Conservation (phyloP, 2,113 vertebrate genomes). For the Sterna hirundo region DNA sequence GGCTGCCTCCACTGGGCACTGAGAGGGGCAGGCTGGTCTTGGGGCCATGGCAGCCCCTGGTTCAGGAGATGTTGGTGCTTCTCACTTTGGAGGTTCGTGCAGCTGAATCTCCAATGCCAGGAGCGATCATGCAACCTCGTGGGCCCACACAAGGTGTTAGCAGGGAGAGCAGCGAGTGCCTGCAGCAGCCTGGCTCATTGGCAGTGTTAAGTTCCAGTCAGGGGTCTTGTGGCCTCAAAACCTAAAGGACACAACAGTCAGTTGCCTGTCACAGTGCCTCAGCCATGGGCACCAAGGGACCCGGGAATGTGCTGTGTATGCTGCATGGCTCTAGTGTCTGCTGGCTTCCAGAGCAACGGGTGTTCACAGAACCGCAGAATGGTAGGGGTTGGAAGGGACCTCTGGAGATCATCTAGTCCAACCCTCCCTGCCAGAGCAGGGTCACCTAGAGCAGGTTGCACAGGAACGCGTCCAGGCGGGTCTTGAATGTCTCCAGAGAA, state of each 20-base stretch:
- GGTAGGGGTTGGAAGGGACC: no score
- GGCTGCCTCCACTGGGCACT: rapidly evolving
- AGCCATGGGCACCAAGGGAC: rapidly evolving
- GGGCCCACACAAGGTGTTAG: rapidly evolving
- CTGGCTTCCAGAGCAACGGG: background rate
- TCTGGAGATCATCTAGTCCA: no score
- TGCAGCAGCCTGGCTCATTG: rapidly evolving
- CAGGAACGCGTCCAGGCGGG: no score
- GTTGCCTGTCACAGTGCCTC: rapidly evolving
- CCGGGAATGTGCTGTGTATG: rapidly evolving
- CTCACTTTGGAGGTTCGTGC: background rate
- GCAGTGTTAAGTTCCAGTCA: rapidly evolving
- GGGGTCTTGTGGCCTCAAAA: background rate
- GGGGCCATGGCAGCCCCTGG: background rate
- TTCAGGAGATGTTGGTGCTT: background rate
- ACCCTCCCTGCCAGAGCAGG: no score
- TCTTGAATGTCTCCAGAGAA: no score
- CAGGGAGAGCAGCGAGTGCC: background rate
- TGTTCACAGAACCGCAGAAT: background rate
- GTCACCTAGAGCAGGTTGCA: no score
- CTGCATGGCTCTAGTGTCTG: rapidly evolving
- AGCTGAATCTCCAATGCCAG: rapidly evolving
- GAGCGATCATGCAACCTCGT: rapidly evolving
- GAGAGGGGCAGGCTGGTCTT: rapidly evolving
- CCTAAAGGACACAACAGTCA: background rate